Percentiles rank a stretch among this genome's conserved stretches.
Conservation (phyloP, 2,888 invertebrate genomes). For the Hyposoter didymator region DNA sequence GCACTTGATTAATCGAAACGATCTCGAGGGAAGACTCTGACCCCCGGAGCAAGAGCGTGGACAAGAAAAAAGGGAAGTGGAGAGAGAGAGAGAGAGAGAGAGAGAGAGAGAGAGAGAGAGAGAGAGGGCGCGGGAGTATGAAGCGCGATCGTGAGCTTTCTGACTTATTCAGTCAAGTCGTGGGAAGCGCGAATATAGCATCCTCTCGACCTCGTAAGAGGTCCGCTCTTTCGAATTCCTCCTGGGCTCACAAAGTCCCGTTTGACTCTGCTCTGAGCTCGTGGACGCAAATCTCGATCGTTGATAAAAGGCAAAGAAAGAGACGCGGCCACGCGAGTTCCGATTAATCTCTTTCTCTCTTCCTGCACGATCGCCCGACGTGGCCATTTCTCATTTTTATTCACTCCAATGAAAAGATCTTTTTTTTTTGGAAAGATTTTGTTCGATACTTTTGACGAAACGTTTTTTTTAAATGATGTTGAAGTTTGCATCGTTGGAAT, state of each 20-base stretch:
- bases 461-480: too few species aligned
- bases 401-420: too few species aligned
- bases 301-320: neutral
- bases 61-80: slow-evolving; percentile 13
- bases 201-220: slow-evolving; percentile 59
- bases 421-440: too few species aligned
- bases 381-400: slow-evolving; percentile 43
- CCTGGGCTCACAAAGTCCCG: slow-evolving; percentile 57
- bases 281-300: slow-evolving; percentile 62
- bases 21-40: slow-evolving; percentile 38
- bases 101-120: slow-evolving; percentile 22
- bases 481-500: too few species aligned
- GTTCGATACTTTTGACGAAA: too few species aligned
- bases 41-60: slow-evolving; percentile 3
- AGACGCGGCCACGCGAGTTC: neutral
- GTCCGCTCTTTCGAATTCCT: slow-evolving; percentile 55
- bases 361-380: slow-evolving; percentile 18
- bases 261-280: slow-evolving; percentile 44
- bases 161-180: slow-evolving; percentile 59
- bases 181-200: slow-evolving; percentile 64
- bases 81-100: slow-evolving; percentile 20
- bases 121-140: slow-evolving; percentile 3
- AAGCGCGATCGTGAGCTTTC: slow-evolving; percentile 20
- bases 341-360: slow-evolving; percentile 14
- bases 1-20: slow-evolving; percentile 57